Conservation (phyloP, 1,140 invertebrate species). For the Drosophila santomea region DNA sequence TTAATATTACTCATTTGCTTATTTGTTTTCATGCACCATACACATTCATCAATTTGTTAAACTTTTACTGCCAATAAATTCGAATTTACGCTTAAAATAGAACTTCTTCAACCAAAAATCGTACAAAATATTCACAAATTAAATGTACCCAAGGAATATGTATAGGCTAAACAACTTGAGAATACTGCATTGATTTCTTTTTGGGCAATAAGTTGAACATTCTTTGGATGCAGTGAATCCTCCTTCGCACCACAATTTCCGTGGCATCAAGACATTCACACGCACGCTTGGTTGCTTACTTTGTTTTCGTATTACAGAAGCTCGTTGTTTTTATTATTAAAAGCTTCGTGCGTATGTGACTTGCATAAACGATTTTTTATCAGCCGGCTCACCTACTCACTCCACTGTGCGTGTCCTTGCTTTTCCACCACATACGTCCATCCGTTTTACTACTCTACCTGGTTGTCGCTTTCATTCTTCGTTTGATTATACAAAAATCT, state of each 20-base stretch:
- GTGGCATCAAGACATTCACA: constrained; percentile 66
- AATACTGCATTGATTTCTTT: constrained; percentile 4
- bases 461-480: not conserved
- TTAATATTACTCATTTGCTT: not conserved
- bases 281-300: constrained; percentile 52
- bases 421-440: not conserved
- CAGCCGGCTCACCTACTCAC: constrained; percentile 55
- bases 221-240: constrained; percentile 3
- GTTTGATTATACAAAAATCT: not conserved
- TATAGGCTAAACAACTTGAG: not conserved
- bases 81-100: constrained; percentile 29
- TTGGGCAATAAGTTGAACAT: constrained; percentile 12
- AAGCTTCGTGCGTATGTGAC: constrained; percentile 80
- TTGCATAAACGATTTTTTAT: constrained; percentile 76
- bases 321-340: constrained; percentile 83
- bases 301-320: constrained; percentile 75
- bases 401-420: constrained; percentile 10
- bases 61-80: constrained; percentile 27
- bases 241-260: constrained; percentile 19
- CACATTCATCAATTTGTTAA: not conserved
- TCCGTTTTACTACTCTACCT: not conserved
- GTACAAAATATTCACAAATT: too few species aligned
- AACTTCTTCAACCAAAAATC: too few species aligned
- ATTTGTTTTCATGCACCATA: not conserved
- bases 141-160: too few species aligned